These are phyloP conservation scores for Corvus hawaiiensis DNA, from an alignment of 2,113 vertebrate genomes.

Conservation along the genomic window DNA sequence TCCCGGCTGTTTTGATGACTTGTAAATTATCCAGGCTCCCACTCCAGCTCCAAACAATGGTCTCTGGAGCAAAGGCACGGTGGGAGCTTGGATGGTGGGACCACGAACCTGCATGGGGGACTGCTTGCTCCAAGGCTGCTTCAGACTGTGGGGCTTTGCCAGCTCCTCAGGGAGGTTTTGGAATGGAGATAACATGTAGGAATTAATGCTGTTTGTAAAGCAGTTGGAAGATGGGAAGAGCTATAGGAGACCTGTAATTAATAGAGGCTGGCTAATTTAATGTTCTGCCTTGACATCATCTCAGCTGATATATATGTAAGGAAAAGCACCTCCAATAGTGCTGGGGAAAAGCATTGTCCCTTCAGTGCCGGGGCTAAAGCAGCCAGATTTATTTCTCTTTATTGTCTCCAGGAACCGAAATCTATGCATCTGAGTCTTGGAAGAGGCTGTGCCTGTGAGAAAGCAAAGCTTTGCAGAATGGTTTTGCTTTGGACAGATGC, in stretches of 20 bases:
- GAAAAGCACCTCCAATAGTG: slow-evolving; percentile 26
- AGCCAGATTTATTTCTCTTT: slow-evolving; percentile 44
- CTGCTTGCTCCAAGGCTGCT: not conserved
- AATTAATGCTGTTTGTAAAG: slow-evolving; percentile 45
- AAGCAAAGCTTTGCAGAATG: not conserved
- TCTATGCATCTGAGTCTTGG: not conserved
- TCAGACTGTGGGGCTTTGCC: not conserved
- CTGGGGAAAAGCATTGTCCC: not conserved
- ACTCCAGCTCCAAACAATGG: slow-evolving; percentile 10
- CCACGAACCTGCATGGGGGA: not conserved
- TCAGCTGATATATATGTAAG: slow-evolving; percentile 31
- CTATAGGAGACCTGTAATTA: slow-evolving; percentile 48
- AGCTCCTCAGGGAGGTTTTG: slow-evolving; percentile 13
- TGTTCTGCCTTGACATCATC: slow-evolving; percentile 26
- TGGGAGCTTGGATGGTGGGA: not conserved
- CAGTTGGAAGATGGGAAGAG: slow-evolving; percentile 25
- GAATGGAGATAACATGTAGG: not conserved
- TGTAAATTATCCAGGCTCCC: not conserved
- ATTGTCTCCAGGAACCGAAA: not conserved
- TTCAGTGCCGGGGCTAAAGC: not conserved
- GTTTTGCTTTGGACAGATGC: not conserved
- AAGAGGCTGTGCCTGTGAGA: not conserved
- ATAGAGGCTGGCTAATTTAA: slow-evolving; percentile 47
- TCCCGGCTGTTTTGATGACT: not conserved
- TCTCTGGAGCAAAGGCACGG: not conserved